Evolutionary conservation across 1,140 invertebrate species (phyloP), one percentile per base, ranked within the genome.

Genomic region (Trichonephila clavipes): DNA sequence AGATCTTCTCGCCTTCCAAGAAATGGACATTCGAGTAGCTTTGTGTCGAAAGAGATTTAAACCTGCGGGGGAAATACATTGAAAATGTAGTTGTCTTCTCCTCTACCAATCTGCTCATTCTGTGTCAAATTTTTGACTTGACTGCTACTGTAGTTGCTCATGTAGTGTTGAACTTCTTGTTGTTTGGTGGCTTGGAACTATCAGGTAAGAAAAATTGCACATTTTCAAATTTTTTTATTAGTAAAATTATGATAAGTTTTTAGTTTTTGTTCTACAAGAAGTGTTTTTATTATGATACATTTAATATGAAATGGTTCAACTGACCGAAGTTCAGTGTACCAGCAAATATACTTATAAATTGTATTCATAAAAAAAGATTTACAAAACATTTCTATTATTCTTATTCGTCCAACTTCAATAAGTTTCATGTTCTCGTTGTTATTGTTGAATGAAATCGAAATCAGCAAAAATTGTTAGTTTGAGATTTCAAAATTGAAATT

Each of bases 11-110:
- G 16, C 1, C 24, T 77, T 77, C 72, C 72, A 7, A 77, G 72
- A 77, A 77, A 34, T 16, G 72, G 72, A 77, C 72, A 77, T 28
- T 77, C 72, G 28, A 77, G 72, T 34, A 77, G 72, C 19, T 34
- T 0, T 40, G 28, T 77, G 72, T 77, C 72, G 28, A 77, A 77
- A 77, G 28, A 16, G 16, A 21, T 16, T 64, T 64, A 64, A 64
- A 77, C 72, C 72, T 40, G 72, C 6, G 28, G 28, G 24, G 28
- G 72, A 77, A 77, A 19, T 28, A 16, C 16, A 77, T 77, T 18
- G 28, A 77, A 77, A 77, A 77, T 77, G 72, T 77, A 40, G 34
- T 28, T 40, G 72, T 77, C 72, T 28, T 77, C 28, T 19, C 6
- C 3, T 16, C 28, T 77, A 18, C 72, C 72, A 34, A 34, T 77